Conservation (phyloP, 2,113 vertebrate species). For the Taxidea taxus region DNA sequence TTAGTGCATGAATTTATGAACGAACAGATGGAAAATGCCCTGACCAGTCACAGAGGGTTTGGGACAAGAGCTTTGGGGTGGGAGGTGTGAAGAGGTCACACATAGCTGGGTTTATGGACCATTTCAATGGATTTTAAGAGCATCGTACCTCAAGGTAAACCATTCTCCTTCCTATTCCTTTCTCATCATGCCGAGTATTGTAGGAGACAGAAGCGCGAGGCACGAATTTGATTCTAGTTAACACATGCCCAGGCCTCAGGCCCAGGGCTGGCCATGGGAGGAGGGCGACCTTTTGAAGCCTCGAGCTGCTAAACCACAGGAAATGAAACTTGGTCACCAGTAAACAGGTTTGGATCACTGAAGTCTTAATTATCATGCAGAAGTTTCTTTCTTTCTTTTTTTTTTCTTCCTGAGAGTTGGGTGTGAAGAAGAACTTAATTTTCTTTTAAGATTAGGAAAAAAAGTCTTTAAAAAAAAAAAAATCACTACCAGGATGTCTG, state of each 20-base stretch:
- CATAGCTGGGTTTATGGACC: fast-evolving
- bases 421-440: neutral
- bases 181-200: neutral
- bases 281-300: neutral
- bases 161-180: neutral
- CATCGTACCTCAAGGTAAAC: neutral
- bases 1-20: fast-evolving
- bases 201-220: neutral
- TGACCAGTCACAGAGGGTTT: neutral
- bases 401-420: neutral
- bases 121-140: neutral
- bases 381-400: neutral
- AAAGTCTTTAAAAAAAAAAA: neutral
- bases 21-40: neutral
- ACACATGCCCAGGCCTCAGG: fast-evolving
- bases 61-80: neutral
- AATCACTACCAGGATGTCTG: neutral
- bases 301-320: neutral
- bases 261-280: neutral
- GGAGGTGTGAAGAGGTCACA: neutral
- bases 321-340: neutral
- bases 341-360: neutral
- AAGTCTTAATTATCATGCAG: neutral
- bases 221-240: neutral
- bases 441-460: neutral